Base-by-base conservation (phyloP, 2,888 invertebrate genomes). In the Drosophila atripex region DNA sequence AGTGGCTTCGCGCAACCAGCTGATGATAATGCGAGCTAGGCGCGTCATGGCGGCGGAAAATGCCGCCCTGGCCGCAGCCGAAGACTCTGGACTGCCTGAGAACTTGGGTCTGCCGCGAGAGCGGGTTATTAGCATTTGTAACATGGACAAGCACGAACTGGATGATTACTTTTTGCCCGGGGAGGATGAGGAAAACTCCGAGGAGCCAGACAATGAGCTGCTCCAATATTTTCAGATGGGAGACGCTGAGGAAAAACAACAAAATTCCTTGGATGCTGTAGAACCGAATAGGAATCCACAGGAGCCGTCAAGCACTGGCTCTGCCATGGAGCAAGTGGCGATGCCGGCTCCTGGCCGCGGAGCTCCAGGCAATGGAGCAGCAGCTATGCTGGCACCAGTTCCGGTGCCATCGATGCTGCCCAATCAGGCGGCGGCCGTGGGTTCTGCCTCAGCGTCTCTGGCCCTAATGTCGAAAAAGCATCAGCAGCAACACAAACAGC, bases 201-300 rank as follows among this genome's bases (percentile, higher is more conserved):
- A 96, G 89, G 96, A 95, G 86, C 96, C 95, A 88, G 96, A 97
- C 90, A 96, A 96, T 89, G 97, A 97, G 92, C 92, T 97, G 82
- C 93, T 96, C 90, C 95, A 96, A 92, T 97, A 96, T 92, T 96
- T 96, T 91, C 95, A 90, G 90, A 91, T 76, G 91, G 92, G 85
- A 89, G 90, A 80, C 79, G 90, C 89, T 91, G 90, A 91, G 90
- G 90, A 90, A 90, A 90, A 90, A 88, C 78, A 88, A 88, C 72
- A 78, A 72, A 90, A 88, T 91, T 91, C 82, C 90, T 90, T 87
- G 84, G 89, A 89, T 89, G 90, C 86, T 78, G 89, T 89, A 74
- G 88, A 88, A 82, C 75, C 80, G 73, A 84, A 86, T 76, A 86
- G 80, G 82, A 86, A 89, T 86, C 86, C 89, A 88, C 86, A 88